Percentiles rank a stretch among this genome's conserved stretches.
Evolutionary conservation across 2,888 invertebrate genomes (phyloP).

Genomic region (Phyllotreta striolata): DNA sequence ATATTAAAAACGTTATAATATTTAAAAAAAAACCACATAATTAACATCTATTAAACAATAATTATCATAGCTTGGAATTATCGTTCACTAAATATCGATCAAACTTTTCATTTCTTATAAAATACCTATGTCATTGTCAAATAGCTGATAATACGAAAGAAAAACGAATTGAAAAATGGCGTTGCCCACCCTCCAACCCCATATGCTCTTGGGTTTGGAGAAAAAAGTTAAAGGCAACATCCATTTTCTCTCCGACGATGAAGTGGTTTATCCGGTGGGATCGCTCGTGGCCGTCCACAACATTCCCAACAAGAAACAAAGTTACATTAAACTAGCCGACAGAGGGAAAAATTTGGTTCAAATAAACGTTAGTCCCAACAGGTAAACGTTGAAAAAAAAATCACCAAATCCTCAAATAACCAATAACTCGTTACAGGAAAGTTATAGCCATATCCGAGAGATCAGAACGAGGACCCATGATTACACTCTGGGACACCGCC

Average conservation of each 20-base stretch:
- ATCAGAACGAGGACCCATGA: constrained; percentile 62
- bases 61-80: no score
- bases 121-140: no score
- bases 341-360: constrained; percentile 71
- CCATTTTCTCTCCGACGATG: constrained; percentile 76
- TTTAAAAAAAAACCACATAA: no score
- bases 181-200: constrained; percentile 66
- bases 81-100: no score
- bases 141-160: no score
- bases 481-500: constrained; percentile 75
- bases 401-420: neutral
- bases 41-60: no score
- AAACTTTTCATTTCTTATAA: no score
- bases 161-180: constrained; percentile 30
- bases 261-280: constrained; percentile 82
- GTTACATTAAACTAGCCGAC: constrained; percentile 74
- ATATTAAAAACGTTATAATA: no score
- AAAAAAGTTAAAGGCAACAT: constrained; percentile 74
- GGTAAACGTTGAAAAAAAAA: constrained; percentile 62
- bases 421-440: constrained; percentile 62
- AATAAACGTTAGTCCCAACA: constrained; percentile 72
- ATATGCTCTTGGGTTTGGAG: constrained; percentile 70
- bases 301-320: constrained; percentile 74
- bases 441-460: constrained; percentile 71
- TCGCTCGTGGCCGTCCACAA: constrained; percentile 80